A percentile compares a stretch with the other conserved stretches of the same genome.
Conservation (phyloP, 2,888 invertebrate genomes). For the Caenorhabditis becei region DNA sequence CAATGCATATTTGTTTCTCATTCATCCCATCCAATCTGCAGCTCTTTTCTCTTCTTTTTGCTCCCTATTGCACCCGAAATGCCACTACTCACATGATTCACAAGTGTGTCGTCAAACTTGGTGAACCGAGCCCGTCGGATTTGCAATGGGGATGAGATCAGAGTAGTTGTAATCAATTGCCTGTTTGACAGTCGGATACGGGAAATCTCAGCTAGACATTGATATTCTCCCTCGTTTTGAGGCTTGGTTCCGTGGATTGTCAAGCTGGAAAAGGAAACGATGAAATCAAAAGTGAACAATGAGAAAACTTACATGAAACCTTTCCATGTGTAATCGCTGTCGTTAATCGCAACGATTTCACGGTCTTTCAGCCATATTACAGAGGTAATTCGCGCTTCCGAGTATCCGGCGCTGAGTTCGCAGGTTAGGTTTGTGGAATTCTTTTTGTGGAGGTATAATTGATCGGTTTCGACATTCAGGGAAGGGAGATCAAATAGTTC, state of each 20-base stretch:
- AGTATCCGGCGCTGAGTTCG: constrained; percentile 65
- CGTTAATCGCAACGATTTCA: constrained; percentile 59
- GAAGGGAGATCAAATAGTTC: constrained; percentile 72
- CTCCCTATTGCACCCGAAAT: not conserved
- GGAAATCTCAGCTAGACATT: constrained; percentile 74
- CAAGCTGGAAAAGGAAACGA: constrained; percentile 59
- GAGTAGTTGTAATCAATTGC: constrained; percentile 67
- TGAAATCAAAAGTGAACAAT: not conserved
- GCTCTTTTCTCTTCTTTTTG: constrained; percentile 6
- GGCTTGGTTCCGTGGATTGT: constrained; percentile 61
- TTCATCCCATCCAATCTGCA: constrained; percentile 11
- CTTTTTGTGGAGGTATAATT: constrained; percentile 65
- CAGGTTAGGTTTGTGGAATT: constrained; percentile 67
- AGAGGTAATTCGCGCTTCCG: constrained; percentile 52
- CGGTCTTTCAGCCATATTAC: constrained; percentile 75
- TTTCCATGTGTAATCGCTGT: constrained; percentile 59
- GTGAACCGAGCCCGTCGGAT: constrained; percentile 77
- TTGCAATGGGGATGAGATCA: constrained; percentile 78
- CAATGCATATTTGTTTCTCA: constrained; percentile 43
- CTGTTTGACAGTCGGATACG: constrained; percentile 72
- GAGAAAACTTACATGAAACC: constrained; percentile 58
- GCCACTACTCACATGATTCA: constrained; percentile 68
- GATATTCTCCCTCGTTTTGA: constrained; percentile 77
- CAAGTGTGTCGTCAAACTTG: constrained; percentile 73
- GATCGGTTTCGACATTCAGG: constrained; percentile 64